Evolutionary conservation across 2,888 invertebrate species (phyloP).

Genomic region (Auanema freiburgensis): DNA sequence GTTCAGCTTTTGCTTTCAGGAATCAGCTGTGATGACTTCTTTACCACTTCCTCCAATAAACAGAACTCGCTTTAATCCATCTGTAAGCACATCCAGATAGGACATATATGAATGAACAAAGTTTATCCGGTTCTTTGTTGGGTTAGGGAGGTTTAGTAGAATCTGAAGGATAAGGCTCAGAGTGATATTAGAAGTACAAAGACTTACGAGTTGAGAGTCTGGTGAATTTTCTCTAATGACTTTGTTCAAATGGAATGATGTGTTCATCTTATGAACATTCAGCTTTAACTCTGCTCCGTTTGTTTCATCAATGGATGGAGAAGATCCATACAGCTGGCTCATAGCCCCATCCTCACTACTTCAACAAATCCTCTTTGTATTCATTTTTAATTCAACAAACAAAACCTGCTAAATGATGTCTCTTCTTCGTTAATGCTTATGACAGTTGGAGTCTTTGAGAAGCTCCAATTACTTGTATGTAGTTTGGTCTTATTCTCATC

Average conservation of each 20-base stretch:
- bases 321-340: slow-evolving; percentile 11
- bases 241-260: slow-evolving; percentile 95
- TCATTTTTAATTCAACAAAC: not conserved
- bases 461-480: not conserved
- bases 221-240: slow-evolving; percentile 95
- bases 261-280: slow-evolving; percentile 91
- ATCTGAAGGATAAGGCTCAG: slow-evolving; percentile 69
- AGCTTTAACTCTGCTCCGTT: slow-evolving; percentile 14
- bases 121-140: slow-evolving; percentile 34
- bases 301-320: slow-evolving; percentile 16
- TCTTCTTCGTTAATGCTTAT: slow-evolving; percentile 21
- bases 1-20: slow-evolving; percentile 69
- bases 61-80: slow-evolving; percentile 78
- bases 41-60: slow-evolving; percentile 86
- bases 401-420: slow-evolving; percentile 28
- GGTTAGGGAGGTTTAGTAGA: slow-evolving; percentile 41
- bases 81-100: slow-evolving; percentile 95
- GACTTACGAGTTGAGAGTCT: slow-evolving; percentile 86
- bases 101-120: slow-evolving; percentile 69
- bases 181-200: not conserved
- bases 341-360: not conserved
- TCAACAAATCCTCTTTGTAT: not conserved
- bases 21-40: slow-evolving; percentile 98
- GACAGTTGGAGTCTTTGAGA: slow-evolving; percentile 5
- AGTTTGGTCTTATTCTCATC: slow-evolving; percentile 18